phyloP scores from a whole-genome alignment of 2,888 invertebrate genomes.

The Mythimna vitellina region DNA sequence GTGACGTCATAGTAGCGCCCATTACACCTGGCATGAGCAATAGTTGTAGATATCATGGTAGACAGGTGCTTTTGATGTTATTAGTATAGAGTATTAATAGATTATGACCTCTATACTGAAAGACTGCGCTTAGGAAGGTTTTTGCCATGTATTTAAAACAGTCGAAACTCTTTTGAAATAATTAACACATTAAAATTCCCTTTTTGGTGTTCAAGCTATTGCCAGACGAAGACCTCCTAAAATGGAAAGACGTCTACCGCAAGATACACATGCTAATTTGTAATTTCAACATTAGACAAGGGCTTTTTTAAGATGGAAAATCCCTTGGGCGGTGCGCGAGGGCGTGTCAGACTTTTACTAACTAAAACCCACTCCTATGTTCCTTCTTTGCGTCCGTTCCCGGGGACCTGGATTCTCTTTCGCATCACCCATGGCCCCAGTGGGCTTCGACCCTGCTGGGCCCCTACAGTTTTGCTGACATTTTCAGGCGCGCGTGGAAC shows the following conservation, averaged over 20 bases:
- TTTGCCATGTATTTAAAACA: too few relatives aligned
- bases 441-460: too few relatives aligned
- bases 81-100: not conserved
- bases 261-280: not conserved
- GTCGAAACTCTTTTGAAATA: not conserved
- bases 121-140: too few relatives aligned
- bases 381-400: too few relatives aligned
- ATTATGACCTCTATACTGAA: not conserved
- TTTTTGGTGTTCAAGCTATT: not conserved
- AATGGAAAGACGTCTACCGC: not conserved
- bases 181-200: not conserved
- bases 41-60: constrained; percentile 23
- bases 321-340: too few relatives aligned
- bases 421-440: too few relatives aligned
- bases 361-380: too few relatives aligned
- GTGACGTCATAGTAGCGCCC: constrained; percentile 84
- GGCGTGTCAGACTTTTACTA: too few relatives aligned
- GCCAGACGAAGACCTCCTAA: not conserved
- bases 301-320: too few relatives aligned
- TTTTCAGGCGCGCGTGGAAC: too few relatives aligned
- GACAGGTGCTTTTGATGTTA: not conserved
- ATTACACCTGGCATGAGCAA: constrained; percentile 77
- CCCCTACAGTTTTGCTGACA: too few relatives aligned
- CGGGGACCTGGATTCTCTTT: too few relatives aligned
- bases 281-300: not conserved